phyloP scores from a whole-genome alignment of 2,888 invertebrate species.

The Sepiola atlantica region DNA sequence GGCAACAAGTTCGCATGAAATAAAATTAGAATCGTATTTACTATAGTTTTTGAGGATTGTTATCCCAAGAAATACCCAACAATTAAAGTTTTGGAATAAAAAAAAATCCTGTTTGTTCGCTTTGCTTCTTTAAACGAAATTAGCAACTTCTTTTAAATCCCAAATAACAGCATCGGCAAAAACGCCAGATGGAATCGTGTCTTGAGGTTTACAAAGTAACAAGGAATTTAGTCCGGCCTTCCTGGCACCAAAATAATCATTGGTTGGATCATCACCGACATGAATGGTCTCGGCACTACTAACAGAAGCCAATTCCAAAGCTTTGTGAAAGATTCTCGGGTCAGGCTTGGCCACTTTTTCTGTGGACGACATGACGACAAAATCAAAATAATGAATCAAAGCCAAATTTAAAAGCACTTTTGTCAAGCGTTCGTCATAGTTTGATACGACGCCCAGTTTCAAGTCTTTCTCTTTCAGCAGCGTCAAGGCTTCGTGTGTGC shows the following conservation, averaged over 20 bases:
- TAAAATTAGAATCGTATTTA: no score
- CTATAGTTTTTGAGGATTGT: no score
- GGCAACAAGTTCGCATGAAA: no score
- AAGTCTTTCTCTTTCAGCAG: slow-evolving; percentile 57
- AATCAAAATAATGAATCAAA: slow-evolving; percentile 84
- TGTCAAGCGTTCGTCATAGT: slow-evolving; percentile 88
- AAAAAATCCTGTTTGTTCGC: no score
- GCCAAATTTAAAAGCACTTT: slow-evolving; percentile 81
- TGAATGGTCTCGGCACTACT: slow-evolving; percentile 83
- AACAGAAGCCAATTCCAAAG: slow-evolving; percentile 77
- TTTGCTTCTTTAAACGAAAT: neutral
- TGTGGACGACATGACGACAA: slow-evolving; percentile 86
- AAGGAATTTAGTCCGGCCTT: slow-evolving; percentile 85
- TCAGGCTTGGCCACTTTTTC: slow-evolving; percentile 85
- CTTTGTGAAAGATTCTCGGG: slow-evolving; percentile 82
- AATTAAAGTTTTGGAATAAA: no score
- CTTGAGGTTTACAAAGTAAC: slow-evolving; percentile 62
- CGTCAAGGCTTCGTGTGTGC: slow-evolving; percentile 54
- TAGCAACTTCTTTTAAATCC: slow-evolving; percentile 49
- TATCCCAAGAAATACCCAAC: no score
- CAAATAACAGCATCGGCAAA: slow-evolving; percentile 48
- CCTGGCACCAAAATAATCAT: slow-evolving; percentile 87
- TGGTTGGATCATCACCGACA: slow-evolving; percentile 85
- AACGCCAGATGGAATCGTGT: slow-evolving; percentile 48
- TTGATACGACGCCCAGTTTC: slow-evolving; percentile 86